Evolutionary conservation across 2,888 invertebrate genomes (phyloP), one percentile per base, ranked within the genome.

Genomic region (Deilephila porcellus): DNA sequence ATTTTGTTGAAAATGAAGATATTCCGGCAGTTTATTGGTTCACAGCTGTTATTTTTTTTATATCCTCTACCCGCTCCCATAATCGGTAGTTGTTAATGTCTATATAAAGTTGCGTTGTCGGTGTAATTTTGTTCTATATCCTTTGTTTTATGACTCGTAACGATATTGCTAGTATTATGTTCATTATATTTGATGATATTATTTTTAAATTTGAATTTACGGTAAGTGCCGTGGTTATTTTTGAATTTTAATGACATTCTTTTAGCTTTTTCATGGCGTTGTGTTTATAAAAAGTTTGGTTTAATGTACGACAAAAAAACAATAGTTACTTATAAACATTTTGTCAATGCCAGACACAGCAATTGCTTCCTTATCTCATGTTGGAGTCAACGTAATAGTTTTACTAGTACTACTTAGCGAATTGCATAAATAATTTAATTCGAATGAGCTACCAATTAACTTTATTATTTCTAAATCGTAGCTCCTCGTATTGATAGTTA

Each of bases 1-100:
- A 93, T 94, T 88, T 91, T 90, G 93, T 92, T 93, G 92, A 91
- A 90, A 92, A 93, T 93, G 93, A 91, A 93, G 94, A 94, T 94
- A 94, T 93, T 56, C 94, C 91, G 88, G 86, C 89, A 90, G 89
- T 91, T 91, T 92, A 90, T 90, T 89, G 90, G 88, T 87, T 84
- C 85, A 86, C 88, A 93, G 89, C 93, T 93, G 93, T 91, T 89
- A 88, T 85, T 85, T 90, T 90, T n/a, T 88, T 89, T 86, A 87
- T 87, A 81, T 86, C 86, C 87, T 84, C 84, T 80, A 88, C 85
- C 85, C 89, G 90, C 90, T 86, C 88, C 88, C 87, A 88, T 90
- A 84, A 87, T 85, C 87, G 86, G 89, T 92, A 93, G 92, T 92
- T 90, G 90, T 87, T 93, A 93, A 92, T 92, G 88, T 90, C 90